Percentiles rank a stretch among this genome's conserved stretches.
These are phyloP conservation scores for Eulemur rufifrons DNA, from an alignment of 2,113 vertebrate genomes.

Conservation along the genomic window DNA sequence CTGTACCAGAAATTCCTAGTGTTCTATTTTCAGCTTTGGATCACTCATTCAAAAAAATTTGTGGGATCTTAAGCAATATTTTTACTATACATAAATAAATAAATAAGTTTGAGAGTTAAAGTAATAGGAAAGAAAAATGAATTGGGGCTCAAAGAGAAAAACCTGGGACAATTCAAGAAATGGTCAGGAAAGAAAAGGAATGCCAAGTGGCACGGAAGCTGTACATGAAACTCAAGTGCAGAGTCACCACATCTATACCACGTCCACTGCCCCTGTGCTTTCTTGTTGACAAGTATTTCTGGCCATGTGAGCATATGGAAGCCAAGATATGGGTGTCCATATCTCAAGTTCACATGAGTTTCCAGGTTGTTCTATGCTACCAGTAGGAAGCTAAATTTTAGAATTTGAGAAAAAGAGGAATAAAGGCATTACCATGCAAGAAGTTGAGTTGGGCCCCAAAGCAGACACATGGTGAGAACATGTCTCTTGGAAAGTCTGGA, in stretches of 20 bases:
- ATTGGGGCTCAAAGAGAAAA: not conserved
- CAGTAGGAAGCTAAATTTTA: not conserved
- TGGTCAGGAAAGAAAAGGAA: not conserved
- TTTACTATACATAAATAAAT: constrained; percentile 13
- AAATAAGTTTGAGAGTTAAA: not conserved
- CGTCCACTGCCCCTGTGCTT: no score
- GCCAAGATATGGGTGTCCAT: not conserved
- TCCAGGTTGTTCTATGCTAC: not conserved
- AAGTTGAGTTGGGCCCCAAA: not conserved
- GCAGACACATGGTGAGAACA: not conserved
- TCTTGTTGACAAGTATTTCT: not conserved
- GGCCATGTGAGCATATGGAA: not conserved
- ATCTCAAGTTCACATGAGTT: not conserved
- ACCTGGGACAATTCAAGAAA: not conserved
- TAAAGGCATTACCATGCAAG: not conserved
- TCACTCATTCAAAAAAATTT: not conserved
- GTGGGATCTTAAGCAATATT: not conserved
- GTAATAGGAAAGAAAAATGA: constrained; percentile 13
- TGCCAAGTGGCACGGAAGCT: not conserved
- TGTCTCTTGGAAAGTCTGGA: not conserved
- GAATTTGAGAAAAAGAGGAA: not conserved
- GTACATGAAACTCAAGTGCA: not conserved
- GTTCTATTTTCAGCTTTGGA: not conserved
- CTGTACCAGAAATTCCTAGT: not conserved
- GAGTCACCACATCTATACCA: not conserved